Conservation (phyloP, 2,888 invertebrate genomes). For the Plusia festucae region DNA sequence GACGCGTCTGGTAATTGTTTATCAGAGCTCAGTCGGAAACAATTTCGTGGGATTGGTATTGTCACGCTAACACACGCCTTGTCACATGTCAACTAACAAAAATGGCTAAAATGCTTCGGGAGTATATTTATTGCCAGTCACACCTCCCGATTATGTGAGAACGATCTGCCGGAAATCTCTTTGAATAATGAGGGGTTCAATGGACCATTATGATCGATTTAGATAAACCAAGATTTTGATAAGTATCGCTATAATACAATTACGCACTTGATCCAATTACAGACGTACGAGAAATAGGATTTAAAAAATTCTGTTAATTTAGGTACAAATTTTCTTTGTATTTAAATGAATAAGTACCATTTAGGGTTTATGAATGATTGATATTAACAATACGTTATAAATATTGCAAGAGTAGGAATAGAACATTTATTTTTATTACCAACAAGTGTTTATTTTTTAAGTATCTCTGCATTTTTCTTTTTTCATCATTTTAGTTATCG, state of each 20-base stretch:
- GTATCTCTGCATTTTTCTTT: conserved; percentile 13
- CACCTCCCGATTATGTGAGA: conserved; percentile 17
- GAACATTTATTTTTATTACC: too few relatives aligned
- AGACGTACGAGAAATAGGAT: too few relatives aligned
- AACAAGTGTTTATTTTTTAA: too few relatives aligned
- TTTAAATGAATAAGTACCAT: conserved; percentile 22
- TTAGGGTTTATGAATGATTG: conserved; percentile 31
- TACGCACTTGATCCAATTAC: not conserved
- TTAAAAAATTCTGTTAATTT: not conserved
- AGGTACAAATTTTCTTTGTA: conserved; percentile 19
- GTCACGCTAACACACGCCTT: conserved; percentile 54
- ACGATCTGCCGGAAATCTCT: conserved; percentile 5
- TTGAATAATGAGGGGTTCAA: conserved; percentile 14
- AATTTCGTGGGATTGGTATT: conserved; percentile 64
- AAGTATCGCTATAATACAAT: not conserved
- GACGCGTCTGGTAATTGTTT: conserved; percentile 57
- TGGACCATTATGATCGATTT: not conserved
- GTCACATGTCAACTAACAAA: conserved; percentile 30
- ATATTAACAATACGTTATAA: too few relatives aligned
- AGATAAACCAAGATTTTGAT: not conserved
- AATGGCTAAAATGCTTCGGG: conserved; percentile 39
- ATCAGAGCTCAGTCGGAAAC: conserved; percentile 67
- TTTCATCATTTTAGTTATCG: too few relatives aligned
- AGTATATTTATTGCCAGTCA: conserved; percentile 13
- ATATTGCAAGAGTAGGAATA: too few relatives aligned